Evolutionary conservation across 2,797 vertebrate genomes (phyloP).

Genomic region (Pyrocephalus nanus): DNA sequence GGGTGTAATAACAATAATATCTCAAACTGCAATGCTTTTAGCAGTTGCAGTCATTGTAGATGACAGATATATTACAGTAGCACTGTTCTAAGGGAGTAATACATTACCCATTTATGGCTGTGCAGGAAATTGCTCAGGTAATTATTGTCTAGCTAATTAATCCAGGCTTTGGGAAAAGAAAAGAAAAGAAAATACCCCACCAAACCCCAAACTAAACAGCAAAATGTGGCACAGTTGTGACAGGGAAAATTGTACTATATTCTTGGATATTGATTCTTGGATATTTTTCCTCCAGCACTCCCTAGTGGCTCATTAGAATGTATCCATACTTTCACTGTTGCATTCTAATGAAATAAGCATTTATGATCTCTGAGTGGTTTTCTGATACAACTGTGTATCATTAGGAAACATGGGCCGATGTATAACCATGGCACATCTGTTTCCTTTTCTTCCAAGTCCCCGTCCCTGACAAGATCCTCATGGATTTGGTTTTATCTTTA

Average conservation of each 20-base stretch:
- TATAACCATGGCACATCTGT: background rate
- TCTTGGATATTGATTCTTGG: background rate
- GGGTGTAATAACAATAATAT: background rate
- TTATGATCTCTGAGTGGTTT: background rate
- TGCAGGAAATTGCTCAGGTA: constrained; percentile 30
- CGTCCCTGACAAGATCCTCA: background rate
- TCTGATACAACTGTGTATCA: background rate
- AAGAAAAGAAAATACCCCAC: too few relatives aligned
- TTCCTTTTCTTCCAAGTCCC: background rate
- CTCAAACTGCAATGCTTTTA: background rate
- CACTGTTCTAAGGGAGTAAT: background rate
- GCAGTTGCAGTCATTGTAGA: background rate
- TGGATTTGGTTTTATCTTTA: background rate
- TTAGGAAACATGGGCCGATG: background rate
- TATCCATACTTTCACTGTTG: background rate
- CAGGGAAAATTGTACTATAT: background rate
- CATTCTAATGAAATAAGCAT: background rate
- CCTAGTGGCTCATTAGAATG: constrained; percentile 2
- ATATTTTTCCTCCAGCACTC: constrained; percentile 30
- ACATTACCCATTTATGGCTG: background rate
- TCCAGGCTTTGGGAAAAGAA: background rate
- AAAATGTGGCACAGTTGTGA: background rate
- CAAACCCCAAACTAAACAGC: background rate
- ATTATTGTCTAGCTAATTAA: constrained; percentile 50
- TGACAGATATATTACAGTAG: constrained; percentile 4